Evolutionary conservation across 1,140 invertebrate species (phyloP).

Genomic region (Sycophaga agraensis): DNA sequence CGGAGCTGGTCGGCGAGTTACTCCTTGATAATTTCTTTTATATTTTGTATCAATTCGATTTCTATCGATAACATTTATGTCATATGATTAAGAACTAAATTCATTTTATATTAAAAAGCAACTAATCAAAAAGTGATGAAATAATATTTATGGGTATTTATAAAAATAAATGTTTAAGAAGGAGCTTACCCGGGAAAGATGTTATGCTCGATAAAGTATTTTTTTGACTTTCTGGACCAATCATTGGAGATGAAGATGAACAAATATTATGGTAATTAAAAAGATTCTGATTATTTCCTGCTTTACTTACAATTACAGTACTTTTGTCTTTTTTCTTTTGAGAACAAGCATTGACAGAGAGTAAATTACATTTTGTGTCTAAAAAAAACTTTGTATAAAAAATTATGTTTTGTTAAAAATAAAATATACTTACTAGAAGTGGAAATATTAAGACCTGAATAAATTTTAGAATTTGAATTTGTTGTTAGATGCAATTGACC

Average conservation of each 20-base stretch:
- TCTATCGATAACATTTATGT: no score
- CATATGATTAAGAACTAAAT: no score
- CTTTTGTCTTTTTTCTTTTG: slow-evolving; percentile 49
- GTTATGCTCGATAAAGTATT: slow-evolving; percentile 44
- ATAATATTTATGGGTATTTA: no score
- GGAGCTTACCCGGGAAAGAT: slow-evolving; percentile 46
- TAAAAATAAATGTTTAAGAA: not conserved
- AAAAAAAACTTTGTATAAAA: no score
- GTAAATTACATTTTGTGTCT: slow-evolving; percentile 14
- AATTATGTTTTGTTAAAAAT: not conserved
- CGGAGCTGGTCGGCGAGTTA: no score
- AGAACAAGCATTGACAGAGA: slow-evolving; percentile 30
- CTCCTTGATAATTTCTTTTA: no score
- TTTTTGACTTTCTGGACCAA: slow-evolving; percentile 46
- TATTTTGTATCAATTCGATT: no score
- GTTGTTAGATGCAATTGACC: slow-evolving; percentile 43
- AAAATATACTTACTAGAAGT: not conserved
- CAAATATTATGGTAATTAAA: slow-evolving; percentile 47
- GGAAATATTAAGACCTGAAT: slow-evolving; percentile 52
- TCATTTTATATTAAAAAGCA: not conserved
- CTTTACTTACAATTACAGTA: slow-evolving; percentile 59
- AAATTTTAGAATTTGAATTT: slow-evolving; percentile 44
- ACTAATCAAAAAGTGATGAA: not conserved
- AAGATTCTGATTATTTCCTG: slow-evolving; percentile 47
- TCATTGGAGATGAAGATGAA: slow-evolving; percentile 48